A percentile compares a stretch with the other conserved stretches of the same genome.
Conservation (phyloP, 2,888 invertebrate species). For the Cylloceria caligata region DNA sequence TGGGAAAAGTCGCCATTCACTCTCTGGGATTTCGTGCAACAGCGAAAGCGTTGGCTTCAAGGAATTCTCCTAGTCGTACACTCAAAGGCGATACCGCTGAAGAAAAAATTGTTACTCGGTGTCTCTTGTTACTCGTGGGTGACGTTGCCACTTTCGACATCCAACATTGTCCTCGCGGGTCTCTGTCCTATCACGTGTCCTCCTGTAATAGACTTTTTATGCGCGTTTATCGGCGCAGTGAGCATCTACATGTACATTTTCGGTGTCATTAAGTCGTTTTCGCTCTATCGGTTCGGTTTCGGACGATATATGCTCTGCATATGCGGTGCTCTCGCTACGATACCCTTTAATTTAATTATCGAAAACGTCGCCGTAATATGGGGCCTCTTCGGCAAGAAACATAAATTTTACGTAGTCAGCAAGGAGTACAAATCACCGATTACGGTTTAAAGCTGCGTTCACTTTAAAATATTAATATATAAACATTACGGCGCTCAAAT, state of each 20-base stretch:
- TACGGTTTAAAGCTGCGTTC: constrained; percentile 69
- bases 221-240: constrained; percentile 96
- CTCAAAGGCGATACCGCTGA: constrained; percentile 92
- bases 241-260: constrained; percentile 99
- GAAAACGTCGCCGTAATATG: constrained; percentile 98
- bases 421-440: constrained; percentile 92
- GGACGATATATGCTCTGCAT: constrained; percentile 92
- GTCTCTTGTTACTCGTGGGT: constrained; percentile 98
- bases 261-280: constrained; percentile 98
- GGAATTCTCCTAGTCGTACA: constrained; percentile 96
- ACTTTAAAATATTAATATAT: not conserved
- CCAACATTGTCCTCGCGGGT: constrained; percentile 94
- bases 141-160: constrained; percentile 96
- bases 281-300: constrained; percentile 93
- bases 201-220: constrained; percentile 92
- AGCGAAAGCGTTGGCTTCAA: constrained; percentile 98
- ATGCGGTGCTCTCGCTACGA: constrained; percentile 94
- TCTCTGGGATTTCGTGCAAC: constrained; percentile 97
- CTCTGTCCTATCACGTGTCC: constrained; percentile 95
- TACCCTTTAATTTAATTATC: constrained; percentile 96
- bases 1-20: constrained; percentile 99
- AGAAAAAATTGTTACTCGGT: constrained; percentile 92
- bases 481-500: not conserved
- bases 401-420: constrained; percentile 98
- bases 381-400: constrained; percentile 97